Conservation (phyloP, 1,140 invertebrate genomes). For the Drosophila pachea region DNA sequence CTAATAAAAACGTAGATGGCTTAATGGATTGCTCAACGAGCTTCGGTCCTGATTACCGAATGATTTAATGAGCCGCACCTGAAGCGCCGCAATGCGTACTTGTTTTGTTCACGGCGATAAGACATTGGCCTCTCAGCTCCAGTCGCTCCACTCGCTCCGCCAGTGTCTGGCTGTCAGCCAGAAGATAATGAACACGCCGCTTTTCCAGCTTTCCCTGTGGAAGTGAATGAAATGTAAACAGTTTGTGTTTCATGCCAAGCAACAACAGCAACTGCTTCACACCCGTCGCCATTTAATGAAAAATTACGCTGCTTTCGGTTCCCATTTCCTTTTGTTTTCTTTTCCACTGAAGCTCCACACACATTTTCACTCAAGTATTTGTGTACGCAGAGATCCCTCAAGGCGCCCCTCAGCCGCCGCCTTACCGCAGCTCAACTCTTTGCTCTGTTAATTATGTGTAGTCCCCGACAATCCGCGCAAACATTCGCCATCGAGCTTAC, state of each 20-base stretch:
- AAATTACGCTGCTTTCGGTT: constrained; percentile 53
- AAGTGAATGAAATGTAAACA: constrained; percentile 70
- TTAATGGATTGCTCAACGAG: constrained; percentile 7
- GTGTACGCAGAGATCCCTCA: constrained; percentile 11
- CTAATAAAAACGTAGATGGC: constrained; percentile 9
- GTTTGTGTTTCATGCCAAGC: constrained; percentile 63
- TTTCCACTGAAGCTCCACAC: constrained; percentile 3
- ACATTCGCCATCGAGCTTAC: constrained; percentile 30
- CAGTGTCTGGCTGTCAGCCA: constrained; percentile 11
- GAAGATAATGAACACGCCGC: constrained; percentile 60
- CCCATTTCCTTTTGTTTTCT: too few relatives aligned
- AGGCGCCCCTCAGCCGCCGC: constrained; percentile 3
- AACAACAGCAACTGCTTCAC: constrained; percentile 14
- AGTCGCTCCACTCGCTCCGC: neutral
- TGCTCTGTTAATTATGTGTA: constrained; percentile 29
- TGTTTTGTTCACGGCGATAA: constrained; percentile 5
- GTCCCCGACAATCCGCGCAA: constrained; percentile 26
- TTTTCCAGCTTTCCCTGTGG: constrained; percentile 20
- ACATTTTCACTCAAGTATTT: constrained; percentile 23
- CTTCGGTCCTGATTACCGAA: constrained; percentile 45
- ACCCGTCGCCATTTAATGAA: constrained; percentile 45
- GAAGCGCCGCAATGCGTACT: constrained; percentile 36
- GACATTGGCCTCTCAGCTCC: constrained; percentile 12
- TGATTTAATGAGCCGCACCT: constrained; percentile 73
- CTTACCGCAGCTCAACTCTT: constrained; percentile 17